phyloP scores from a whole-genome alignment of 2,797 vertebrate species.

The Zalophus californianus region DNA sequence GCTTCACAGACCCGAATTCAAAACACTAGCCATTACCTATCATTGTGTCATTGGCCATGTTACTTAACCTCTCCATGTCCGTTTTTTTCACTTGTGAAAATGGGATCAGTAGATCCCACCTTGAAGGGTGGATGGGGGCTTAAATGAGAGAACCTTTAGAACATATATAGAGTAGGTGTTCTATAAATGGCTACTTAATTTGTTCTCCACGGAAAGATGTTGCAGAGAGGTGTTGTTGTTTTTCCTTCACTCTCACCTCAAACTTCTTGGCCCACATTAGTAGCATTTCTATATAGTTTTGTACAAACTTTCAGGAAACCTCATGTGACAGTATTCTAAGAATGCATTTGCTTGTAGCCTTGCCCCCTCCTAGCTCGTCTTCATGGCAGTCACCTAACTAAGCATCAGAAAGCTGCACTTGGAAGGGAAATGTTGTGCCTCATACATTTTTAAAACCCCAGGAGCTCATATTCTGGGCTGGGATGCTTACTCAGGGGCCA shows the following conservation, averaged over 20 bases:
- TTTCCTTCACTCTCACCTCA: not conserved
- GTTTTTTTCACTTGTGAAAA: not conserved
- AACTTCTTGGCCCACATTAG: not conserved
- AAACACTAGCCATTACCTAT: not conserved
- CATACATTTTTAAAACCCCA: not conserved
- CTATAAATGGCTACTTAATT: not conserved
- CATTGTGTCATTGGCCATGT: not conserved
- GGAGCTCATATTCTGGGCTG: not conserved
- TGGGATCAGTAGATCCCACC: not conserved
- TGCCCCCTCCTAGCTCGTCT: not conserved
- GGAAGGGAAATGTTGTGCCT: not conserved
- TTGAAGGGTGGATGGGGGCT: not conserved
- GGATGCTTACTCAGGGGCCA: not conserved
- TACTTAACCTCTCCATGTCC: not conserved
- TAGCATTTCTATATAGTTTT: not conserved
- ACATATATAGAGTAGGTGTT: not conserved
- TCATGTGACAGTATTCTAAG: not conserved
- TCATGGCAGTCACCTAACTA: not conserved
- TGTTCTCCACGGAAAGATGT: not conserved
- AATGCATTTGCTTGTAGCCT: not conserved
- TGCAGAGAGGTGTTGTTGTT: not conserved
- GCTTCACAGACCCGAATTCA: not conserved
- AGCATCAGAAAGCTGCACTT: not conserved
- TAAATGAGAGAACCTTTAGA: not conserved
- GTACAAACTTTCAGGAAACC: not conserved